These are phyloP conservation scores for Anthoptus insignis DNA, from an alignment of 2,888 invertebrate species.

Conservation along the genomic window DNA sequence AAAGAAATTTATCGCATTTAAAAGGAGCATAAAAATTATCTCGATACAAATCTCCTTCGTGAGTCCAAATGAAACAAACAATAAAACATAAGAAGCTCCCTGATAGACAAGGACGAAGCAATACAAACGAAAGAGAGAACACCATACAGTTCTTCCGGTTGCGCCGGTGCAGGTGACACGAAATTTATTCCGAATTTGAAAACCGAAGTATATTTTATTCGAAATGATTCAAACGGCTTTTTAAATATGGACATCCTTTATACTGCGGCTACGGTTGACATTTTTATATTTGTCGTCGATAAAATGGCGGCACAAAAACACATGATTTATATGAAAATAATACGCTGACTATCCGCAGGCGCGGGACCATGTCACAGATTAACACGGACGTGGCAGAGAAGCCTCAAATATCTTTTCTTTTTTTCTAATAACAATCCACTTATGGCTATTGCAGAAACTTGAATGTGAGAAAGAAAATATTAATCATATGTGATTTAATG, in stretches of 20 bases:
- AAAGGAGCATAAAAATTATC: constrained; percentile 82
- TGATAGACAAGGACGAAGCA: constrained; percentile 56
- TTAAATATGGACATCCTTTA: constrained; percentile 85
- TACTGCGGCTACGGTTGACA: constrained; percentile 79
- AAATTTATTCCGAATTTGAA: constrained; percentile 87
- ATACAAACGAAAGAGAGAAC: constrained; percentile 57
- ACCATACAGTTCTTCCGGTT: constrained; percentile 78
- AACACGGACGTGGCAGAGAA: background rate
- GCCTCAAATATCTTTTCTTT: too few relatives aligned
- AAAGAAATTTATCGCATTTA: constrained; percentile 81
- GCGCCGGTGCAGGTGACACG: constrained; percentile 83
- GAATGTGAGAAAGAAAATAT: too few relatives aligned
- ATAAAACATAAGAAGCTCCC: constrained; percentile 65
- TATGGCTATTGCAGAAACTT: too few relatives aligned
- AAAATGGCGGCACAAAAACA: constrained; percentile 69
- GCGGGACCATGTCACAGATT: constrained; percentile 57
- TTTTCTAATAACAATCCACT: too few relatives aligned
- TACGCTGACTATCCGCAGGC: constrained; percentile 61
- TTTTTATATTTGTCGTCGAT: constrained; percentile 85
- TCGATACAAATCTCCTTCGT: constrained; percentile 73
- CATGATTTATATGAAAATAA: constrained; percentile 84
- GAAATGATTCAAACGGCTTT: constrained; percentile 84
- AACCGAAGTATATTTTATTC: constrained; percentile 84
- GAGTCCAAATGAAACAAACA: constrained; percentile 74
- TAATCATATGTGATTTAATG: too few relatives aligned